Conservation (phyloP, 1,140 invertebrate genomes). For the Onthophagus taurus region DNA sequence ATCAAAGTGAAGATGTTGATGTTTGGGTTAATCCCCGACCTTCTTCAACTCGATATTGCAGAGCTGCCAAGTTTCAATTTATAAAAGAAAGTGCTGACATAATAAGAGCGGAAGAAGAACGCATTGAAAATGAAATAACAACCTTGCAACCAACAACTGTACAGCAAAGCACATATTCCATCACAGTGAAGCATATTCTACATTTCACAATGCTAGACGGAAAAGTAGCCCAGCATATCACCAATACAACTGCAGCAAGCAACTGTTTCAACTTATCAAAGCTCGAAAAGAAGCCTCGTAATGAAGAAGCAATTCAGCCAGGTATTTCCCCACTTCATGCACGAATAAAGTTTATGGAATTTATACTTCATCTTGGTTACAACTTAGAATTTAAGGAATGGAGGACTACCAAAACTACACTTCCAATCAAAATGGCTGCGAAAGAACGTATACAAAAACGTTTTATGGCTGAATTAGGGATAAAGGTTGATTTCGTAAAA, state of each 20-base stretch:
- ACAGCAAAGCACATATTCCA: background rate
- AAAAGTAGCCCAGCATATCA: background rate
- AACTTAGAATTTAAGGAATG: background rate
- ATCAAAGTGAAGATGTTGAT: background rate
- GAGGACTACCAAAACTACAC: background rate
- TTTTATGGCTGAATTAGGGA: background rate
- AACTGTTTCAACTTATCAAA: background rate
- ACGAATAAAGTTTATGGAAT: background rate
- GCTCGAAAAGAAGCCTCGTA: background rate
- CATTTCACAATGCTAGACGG: background rate
- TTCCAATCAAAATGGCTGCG: background rate
- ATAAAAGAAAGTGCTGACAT: slow-evolving; percentile 20
- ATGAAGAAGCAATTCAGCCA: background rate
- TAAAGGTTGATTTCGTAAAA: background rate
- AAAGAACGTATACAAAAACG: background rate
- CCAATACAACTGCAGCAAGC: background rate
- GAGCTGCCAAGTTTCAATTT: slow-evolving; percentile 21
- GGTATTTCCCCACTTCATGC: slow-evolving; percentile 2
- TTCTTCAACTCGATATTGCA: slow-evolving; percentile 18
- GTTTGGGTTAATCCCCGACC: slow-evolving; percentile 22
- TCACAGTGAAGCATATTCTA: background rate
- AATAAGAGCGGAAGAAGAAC: slow-evolving; percentile 10
- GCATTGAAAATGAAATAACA: background rate
- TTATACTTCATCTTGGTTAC: background rate
- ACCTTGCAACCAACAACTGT: slow-evolving; percentile 1